These are phyloP conservation scores for Eurypyga helias DNA, from an alignment of 2,113 vertebrate species.

Conservation along the genomic window DNA sequence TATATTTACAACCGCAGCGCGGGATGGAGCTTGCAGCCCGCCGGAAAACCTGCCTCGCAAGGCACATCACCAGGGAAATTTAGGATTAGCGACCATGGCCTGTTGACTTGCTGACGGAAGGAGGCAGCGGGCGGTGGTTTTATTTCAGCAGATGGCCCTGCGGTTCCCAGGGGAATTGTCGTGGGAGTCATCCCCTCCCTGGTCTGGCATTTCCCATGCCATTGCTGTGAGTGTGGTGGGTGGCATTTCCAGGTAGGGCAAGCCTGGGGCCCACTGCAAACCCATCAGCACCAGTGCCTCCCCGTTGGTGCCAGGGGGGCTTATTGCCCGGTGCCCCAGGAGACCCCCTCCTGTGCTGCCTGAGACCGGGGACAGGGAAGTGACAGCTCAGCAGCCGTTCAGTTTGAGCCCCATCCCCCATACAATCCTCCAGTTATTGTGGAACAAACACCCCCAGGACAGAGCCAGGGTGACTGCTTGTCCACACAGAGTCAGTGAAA, in stretches of 20 bases:
- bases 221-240: accelerated
- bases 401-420: neutral
- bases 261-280: neutral
- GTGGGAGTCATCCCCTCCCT: neutral
- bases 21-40: neutral
- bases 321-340: accelerated
- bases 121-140: neutral
- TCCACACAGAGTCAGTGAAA: accelerated
- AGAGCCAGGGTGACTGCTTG: accelerated
- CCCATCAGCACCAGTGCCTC: neutral
- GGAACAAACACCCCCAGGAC: neutral
- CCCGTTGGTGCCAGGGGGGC: accelerated
- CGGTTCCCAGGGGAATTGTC: neutral
- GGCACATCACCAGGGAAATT: neutral
- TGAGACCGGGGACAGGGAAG: neutral
- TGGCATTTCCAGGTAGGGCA: neutral
- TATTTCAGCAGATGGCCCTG: neutral
- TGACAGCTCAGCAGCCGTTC: accelerated
- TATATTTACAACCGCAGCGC: neutral
- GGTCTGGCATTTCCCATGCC: neutral
- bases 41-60: neutral
- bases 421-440: neutral
- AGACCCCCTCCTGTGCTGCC: neutral
- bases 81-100: neutral
- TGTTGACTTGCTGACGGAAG: neutral